Percentiles rank a stretch among this genome's conserved stretches.
Evolutionary conservation across 2,888 invertebrate genomes (phyloP).

Genomic region (Leucophenga maculata): DNA sequence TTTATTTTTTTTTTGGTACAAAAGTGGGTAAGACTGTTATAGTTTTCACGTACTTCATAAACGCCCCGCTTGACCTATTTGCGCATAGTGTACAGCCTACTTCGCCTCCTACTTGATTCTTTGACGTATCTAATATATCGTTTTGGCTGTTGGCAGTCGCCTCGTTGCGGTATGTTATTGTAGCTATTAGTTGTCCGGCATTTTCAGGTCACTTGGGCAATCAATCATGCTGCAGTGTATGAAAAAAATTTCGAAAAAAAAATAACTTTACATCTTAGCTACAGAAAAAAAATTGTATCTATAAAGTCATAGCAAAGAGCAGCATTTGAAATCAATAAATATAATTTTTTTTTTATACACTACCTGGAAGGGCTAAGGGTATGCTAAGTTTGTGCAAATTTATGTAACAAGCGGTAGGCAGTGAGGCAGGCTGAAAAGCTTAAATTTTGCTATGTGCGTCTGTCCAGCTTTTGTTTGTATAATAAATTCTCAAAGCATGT

Average conservation of each 20-base stretch:
- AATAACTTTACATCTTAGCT: slow-evolving; percentile 37
- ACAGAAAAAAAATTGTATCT: neutral
- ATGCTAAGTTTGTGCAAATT: too few species aligned
- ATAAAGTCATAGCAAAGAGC: neutral
- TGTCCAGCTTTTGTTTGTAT: too few species aligned
- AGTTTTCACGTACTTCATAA: slow-evolving; percentile 13
- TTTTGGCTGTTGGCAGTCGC: too few species aligned
- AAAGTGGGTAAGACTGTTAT: too few species aligned
- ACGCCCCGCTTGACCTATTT: slow-evolving; percentile 63
- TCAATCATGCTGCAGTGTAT: slow-evolving; percentile 66
- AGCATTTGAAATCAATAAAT: slow-evolving; percentile 14
- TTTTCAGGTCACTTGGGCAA: slow-evolving; percentile 68
- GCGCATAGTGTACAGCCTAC: slow-evolving; percentile 3
- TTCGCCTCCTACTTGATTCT: neutral
- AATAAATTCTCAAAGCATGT: too few species aligned
- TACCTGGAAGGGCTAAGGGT: too few species aligned
- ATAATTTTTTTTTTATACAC: neutral
- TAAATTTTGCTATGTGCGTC: too few species aligned
- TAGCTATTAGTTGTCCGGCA: slow-evolving; percentile 61
- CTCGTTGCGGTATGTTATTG: slow-evolving; percentile 50
- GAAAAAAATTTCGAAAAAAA: too few species aligned
- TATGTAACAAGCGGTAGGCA: too few species aligned
- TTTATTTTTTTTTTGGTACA: too few species aligned
- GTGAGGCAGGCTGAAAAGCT: too few species aligned
- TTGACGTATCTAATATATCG: too few species aligned